These are phyloP conservation scores for Turritopsis dohrnii DNA, from an alignment of 30 jellyfish, hydroid and myxozoan species.

Conservation along the genomic window DNA sequence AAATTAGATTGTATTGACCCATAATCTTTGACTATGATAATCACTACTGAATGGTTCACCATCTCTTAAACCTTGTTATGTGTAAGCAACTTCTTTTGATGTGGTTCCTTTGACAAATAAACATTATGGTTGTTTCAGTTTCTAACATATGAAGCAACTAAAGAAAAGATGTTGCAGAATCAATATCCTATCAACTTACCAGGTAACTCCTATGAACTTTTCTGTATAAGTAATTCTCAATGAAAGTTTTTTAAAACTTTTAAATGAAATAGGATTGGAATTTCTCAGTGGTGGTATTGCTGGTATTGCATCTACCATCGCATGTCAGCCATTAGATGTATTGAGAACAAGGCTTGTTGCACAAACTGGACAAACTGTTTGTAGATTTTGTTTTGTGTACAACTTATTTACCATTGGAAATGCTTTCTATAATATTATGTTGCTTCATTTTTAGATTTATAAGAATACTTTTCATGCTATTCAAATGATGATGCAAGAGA, in stretches of 20 bases:
- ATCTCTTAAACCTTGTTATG: background rate
- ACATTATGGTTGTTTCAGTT: background rate
- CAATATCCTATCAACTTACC: background rate
- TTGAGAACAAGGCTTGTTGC: slow-evolving; percentile 80
- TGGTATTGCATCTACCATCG: slow-evolving; percentile 56
- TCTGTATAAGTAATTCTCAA: background rate
- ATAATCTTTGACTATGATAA: too few relatives aligned
- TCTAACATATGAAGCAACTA: background rate
- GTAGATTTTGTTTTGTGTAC: background rate
- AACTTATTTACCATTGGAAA: too few relatives aligned
- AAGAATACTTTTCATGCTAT: slow-evolving; percentile 37
- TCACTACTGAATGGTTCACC: background rate
- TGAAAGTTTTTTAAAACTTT: background rate
- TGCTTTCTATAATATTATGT: background rate
- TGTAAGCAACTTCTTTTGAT: background rate
- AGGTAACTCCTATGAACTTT: background rate
- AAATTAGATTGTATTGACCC: too few relatives aligned
- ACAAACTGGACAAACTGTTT: slow-evolving; percentile 60
- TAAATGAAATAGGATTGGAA: slow-evolving; percentile 17
- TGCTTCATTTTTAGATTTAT: slow-evolving; percentile 22
- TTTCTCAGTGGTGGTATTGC: slow-evolving; percentile 86
- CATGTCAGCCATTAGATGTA: slow-evolving; percentile 81
- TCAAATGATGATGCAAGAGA: slow-evolving; percentile 37
- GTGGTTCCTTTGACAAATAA: background rate
- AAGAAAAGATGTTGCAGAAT: background rate